These are phyloP conservation scores for Odontomyia ornata DNA, from an alignment of 2,888 invertebrate genomes.

Conservation along the genomic window DNA sequence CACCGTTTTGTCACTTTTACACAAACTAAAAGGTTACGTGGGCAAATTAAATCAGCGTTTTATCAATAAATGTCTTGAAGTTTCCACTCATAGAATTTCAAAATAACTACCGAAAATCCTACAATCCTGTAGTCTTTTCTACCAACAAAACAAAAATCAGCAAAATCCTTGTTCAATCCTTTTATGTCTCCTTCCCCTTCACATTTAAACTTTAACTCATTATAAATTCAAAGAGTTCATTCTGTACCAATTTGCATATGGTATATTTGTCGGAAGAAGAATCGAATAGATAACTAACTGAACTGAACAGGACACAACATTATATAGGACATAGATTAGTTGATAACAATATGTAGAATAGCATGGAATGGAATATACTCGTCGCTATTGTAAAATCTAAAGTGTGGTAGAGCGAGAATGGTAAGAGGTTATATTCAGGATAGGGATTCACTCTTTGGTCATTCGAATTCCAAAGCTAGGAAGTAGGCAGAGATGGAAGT, in stretches of 20 bases:
- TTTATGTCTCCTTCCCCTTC: no score
- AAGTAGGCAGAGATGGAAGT: background rate
- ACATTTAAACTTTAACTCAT: slow-evolving; percentile 9
- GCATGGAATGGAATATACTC: no score
- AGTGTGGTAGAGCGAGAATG: background rate
- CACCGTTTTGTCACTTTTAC: no score
- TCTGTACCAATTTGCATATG: slow-evolving; percentile 21
- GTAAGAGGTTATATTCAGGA: background rate
- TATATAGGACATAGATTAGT: background rate
- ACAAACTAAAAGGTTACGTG: no score
- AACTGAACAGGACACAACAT: background rate
- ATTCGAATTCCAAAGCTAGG: background rate
- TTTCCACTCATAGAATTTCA: no score
- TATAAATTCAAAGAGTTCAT: slow-evolving; percentile 35
- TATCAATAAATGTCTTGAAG: no score
- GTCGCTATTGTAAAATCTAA: background rate
- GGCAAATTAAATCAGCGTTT: no score
- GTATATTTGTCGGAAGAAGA: no score
- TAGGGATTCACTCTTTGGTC: background rate
- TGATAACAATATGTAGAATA: background rate
- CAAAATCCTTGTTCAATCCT: no score
- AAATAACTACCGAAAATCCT: no score
- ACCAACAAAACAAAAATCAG: no score
- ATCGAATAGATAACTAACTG: background rate
- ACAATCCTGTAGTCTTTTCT: no score